These are phyloP conservation scores for Uropsilus gracilis DNA, from an alignment of 2,113 vertebrate genomes.

Conservation along the genomic window DNA sequence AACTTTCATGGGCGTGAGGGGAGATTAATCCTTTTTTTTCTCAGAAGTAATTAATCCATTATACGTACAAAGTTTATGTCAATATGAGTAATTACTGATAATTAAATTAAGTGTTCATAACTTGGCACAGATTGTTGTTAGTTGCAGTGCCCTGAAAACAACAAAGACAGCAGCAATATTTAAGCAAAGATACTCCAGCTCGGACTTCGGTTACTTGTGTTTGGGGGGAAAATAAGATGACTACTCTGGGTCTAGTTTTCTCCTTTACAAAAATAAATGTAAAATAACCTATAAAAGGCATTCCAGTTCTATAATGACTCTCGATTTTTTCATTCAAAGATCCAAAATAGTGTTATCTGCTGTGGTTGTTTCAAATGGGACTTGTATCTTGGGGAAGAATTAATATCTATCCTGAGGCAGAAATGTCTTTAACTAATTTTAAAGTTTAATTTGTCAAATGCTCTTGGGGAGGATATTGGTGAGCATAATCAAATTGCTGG, in stretches of 20 bases:
- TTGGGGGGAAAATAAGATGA: neutral
- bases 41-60: neutral
- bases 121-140: neutral
- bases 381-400: constrained; percentile 6
- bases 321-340: constrained; percentile 14
- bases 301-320: neutral
- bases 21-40: neutral
- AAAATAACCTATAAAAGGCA: neutral
- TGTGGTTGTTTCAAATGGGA: neutral
- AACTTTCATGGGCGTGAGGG: neutral
- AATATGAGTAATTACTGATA: neutral
- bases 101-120: neutral
- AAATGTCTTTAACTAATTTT: neutral
- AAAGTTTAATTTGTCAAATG: constrained; percentile 49
- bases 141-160: neutral
- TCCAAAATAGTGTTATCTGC: neutral
- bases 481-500: neutral
- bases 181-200: neutral
- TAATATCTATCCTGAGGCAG: constrained; percentile 38
- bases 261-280: constrained; percentile 14
- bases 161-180: neutral
- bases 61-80: neutral
- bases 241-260: neutral
- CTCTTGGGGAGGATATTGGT: neutral
- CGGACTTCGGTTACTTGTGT: neutral